phyloP scores from a whole-genome alignment of 2,888 invertebrate genomes.

The Vanessa cardui region DNA sequence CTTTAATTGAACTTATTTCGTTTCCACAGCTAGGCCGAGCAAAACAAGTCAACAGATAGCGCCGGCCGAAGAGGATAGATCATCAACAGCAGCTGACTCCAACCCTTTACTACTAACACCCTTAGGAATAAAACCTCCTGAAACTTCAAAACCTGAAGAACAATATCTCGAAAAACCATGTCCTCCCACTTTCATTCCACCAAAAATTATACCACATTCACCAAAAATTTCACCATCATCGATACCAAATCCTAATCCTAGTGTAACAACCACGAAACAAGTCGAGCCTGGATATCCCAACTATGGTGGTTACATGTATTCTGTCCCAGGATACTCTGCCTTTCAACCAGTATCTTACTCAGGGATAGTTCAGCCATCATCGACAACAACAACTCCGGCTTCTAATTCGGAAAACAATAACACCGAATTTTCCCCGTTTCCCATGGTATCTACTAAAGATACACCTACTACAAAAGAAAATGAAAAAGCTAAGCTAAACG shows the following conservation, averaged over 20 bases:
- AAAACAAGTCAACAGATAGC: slow-evolving; percentile 38
- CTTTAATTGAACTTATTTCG: slow-evolving; percentile 5
- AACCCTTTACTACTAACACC: slow-evolving; percentile 44
- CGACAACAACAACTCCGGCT: slow-evolving; percentile 47
- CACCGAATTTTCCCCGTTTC: slow-evolving; percentile 52
- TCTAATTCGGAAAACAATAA: slow-evolving; percentile 42
- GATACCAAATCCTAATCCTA: slow-evolving; percentile 76
- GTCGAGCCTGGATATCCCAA: slow-evolving; percentile 64
- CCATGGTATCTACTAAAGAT: slow-evolving; percentile 47
- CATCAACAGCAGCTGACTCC: slow-evolving; percentile 41
- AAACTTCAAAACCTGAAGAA: slow-evolving; percentile 57
- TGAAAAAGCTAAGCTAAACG: slow-evolving; percentile 32
- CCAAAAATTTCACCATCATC: slow-evolving; percentile 78
- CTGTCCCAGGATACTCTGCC: slow-evolving; percentile 75
- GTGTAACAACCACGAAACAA: slow-evolving; percentile 64
- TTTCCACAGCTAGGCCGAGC: slow-evolving; percentile 46
- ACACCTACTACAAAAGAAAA: slow-evolving; percentile 38
- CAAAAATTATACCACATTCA: slow-evolving; percentile 66
- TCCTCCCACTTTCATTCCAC: slow-evolving; percentile 52
- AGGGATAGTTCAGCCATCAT: slow-evolving; percentile 52
- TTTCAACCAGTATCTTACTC: slow-evolving; percentile 72
- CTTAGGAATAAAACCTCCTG: slow-evolving; percentile 52
- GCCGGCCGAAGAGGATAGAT: slow-evolving; percentile 50
- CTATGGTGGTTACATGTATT: slow-evolving; percentile 70
- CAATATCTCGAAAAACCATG: slow-evolving; percentile 58